phyloP scores from a whole-genome alignment of 2,113 vertebrate genomes.

The Solenodon paradoxus region DNA sequence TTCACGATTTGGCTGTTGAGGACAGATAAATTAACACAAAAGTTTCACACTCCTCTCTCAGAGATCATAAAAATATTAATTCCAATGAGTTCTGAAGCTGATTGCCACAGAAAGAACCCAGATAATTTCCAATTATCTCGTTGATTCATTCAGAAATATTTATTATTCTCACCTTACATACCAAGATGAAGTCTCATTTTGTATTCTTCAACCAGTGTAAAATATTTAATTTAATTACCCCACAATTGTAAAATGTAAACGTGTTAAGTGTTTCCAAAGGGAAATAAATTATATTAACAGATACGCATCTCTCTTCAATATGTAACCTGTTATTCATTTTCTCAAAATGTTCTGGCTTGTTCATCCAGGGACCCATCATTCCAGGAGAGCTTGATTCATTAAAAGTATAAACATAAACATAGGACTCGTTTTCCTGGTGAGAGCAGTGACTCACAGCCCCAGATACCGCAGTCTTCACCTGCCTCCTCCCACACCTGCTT shows the following conservation, averaged over 20 bases:
- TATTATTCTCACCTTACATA: background rate
- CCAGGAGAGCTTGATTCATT: too few relatives aligned
- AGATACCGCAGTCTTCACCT: background rate
- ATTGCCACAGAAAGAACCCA: background rate
- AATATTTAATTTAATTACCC: background rate
- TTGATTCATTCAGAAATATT: background rate
- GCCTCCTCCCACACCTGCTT: background rate
- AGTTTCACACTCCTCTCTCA: background rate
- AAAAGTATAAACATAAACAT: accelerated
- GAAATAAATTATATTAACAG: background rate
- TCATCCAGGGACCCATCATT: accelerated
- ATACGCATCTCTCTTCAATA: background rate
- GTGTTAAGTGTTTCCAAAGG: background rate
- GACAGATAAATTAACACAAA: background rate
- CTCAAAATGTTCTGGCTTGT: background rate
- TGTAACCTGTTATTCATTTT: background rate
- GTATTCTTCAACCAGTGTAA: background rate
- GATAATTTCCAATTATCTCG: background rate
- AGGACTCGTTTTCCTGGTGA: background rate
- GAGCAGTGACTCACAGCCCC: background rate
- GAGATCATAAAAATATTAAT: background rate
- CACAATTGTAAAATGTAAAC: background rate
- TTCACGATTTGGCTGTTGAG: background rate
- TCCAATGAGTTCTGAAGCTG: background rate
- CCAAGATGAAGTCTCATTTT: background rate